Base-by-base conservation (phyloP, 2,797 vertebrate species). In the Enteromius mattozi region DNA sequence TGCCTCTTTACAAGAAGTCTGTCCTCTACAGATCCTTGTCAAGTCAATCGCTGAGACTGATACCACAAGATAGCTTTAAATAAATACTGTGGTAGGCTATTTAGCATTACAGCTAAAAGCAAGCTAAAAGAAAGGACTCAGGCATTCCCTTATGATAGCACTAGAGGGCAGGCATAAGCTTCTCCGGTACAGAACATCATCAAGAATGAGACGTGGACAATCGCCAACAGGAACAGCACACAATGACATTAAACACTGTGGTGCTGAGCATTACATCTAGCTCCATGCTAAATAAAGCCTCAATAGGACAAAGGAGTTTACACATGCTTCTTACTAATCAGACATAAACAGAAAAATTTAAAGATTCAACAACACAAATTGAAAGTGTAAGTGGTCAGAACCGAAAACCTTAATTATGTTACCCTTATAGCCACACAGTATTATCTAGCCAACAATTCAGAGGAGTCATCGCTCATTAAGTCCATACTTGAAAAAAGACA, bases 101-200 rank as follows among this genome's bases (percentile, higher is more conserved):
- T 71, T 40, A 71, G 1, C 42, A 72, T 71, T 40, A 19, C 5
- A 61, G 40, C 49, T 69, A 81, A 35, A n/a, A 71, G 21, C 27
- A 40, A 33, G 8, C 77, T 78, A 45, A 56, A 40, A 56, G 17
- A 54, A 71, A 47, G 2, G 42, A 27, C 35, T 59, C 42, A 21
- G 75, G 85, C 61, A 76, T 84, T 83, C 19, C 27, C 71, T 37
- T 37, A 9, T 49, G 14, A 8, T 27, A 88, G 86, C 89, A 84
- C 81, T 24, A 90, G 89, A 87, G 70, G 85, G 24, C 83, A 88
- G 83, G 59, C 79, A 54, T 24, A 54, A 27, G 65, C 69, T 85
- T 75, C 7, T 47, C 24, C 6, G 17, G 40, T 61, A 33, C 33
- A 54, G 13, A 40, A 81, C 66, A 19, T 63, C 37, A 45, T 42